Conservation (phyloP, 2,797 vertebrate species). For the Emydoidea blandingii region DNA sequence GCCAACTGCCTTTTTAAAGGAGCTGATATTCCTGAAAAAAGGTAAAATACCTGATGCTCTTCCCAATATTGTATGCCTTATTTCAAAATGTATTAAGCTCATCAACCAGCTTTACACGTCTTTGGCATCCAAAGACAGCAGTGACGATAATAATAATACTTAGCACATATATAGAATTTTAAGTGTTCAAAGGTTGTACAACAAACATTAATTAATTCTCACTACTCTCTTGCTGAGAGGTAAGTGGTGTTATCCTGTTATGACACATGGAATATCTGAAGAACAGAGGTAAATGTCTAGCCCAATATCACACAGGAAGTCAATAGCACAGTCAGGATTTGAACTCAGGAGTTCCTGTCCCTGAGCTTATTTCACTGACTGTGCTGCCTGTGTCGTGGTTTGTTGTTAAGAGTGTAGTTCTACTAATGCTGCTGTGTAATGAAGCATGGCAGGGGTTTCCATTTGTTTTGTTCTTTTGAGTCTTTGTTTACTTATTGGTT, state of each 20-base stretch:
- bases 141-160: slow-evolving; percentile 62
- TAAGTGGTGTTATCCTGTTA: slow-evolving; percentile 34
- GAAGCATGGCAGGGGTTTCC: not conserved
- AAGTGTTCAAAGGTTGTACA: slow-evolving; percentile 57
- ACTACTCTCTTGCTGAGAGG: slow-evolving; percentile 63
- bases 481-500: not conserved
- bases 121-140: slow-evolving; percentile 23
- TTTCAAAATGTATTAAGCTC: not conserved
- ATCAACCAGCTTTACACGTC: not conserved
- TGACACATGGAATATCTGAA: slow-evolving; percentile 38
- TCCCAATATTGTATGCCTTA: not conserved
- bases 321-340: not conserved
- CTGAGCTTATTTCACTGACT: not conserved
- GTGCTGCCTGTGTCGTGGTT: not conserved
- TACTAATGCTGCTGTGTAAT: not conserved
- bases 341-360: not conserved
- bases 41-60: not conserved
- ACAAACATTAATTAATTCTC: slow-evolving; percentile 72
- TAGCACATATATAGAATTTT: slow-evolving; percentile 62
- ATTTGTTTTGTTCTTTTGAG: too few relatives aligned
- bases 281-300: not conserved
- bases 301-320: not conserved
- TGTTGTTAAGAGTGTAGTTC: not conserved
- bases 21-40: not conserved
- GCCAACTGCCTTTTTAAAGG: not conserved